A percentile compares a stretch with the other conserved stretches of the same genome.
These are phyloP conservation scores for Calypte anna DNA, from an alignment of 2,113 vertebrate species.

Conservation along the genomic window DNA sequence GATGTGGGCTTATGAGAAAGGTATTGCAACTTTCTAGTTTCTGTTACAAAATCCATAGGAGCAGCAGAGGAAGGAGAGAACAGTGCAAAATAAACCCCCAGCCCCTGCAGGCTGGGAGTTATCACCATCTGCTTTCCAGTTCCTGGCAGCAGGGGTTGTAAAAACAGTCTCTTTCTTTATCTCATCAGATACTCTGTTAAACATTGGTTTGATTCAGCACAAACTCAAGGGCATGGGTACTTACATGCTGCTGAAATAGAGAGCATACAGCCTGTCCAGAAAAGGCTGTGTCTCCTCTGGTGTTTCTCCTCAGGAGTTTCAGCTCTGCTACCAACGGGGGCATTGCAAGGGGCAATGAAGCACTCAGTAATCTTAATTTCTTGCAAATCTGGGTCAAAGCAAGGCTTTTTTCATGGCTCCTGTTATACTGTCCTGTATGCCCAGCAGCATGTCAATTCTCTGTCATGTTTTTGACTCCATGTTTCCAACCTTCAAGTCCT, in stretches of 20 bases:
- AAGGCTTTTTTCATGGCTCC: neutral
- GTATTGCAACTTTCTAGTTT: constrained; percentile 65
- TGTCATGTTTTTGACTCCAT: neutral
- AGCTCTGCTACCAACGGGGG: neutral
- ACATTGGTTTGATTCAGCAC: neutral
- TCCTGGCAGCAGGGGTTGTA: neutral
- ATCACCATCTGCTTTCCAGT: neutral
- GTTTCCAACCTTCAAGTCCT: too few relatives aligned
- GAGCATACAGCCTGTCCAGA: neutral
- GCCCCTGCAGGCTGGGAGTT: neutral
- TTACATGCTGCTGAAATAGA: neutral
- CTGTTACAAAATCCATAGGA: neutral
- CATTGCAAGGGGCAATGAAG: neutral
- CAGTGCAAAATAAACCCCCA: neutral
- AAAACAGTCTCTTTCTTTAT: neutral
- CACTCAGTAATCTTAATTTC: neutral
- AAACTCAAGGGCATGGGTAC: neutral
- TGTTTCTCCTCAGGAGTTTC: neutral
- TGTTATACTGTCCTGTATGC: fast-evolving
- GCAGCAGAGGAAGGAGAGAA: neutral
- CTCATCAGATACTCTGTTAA: neutral
- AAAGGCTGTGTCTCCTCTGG: neutral
- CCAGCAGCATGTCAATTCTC: neutral
- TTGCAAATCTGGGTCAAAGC: neutral
- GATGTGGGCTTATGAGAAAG: constrained; percentile 99